A percentile compares a stretch with the other conserved stretches of the same genome.
Evolutionary conservation across 2,113 vertebrate species (phyloP).

Genomic region (Rhodinocichla rosea): DNA sequence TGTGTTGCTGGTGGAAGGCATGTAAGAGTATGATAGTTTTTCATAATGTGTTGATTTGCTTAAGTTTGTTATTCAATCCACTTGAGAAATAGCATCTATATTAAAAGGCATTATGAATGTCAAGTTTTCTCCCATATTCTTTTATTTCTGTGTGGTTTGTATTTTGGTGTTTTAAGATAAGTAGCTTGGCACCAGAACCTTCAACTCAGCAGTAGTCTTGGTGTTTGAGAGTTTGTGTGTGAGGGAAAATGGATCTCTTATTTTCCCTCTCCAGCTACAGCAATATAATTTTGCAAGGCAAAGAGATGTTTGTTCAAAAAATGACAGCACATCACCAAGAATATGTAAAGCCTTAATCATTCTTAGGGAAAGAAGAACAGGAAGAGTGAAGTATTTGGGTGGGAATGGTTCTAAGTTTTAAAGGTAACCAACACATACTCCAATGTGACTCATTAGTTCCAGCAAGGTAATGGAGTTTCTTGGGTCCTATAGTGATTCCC

Average conservation of each 20-base stretch:
- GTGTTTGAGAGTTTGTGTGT: not conserved
- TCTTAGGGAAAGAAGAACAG: not conserved
- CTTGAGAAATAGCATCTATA: not conserved
- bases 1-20: not conserved
- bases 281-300: not conserved
- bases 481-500: not conserved
- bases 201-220: not conserved
- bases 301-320: not conserved
- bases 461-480: not conserved
- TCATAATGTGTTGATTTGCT: not conserved
- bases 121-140: not conserved
- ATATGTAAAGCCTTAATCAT: not conserved
- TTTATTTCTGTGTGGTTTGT: not conserved
- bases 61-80: not conserved
- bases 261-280: not conserved
- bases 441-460: fast-evolving
- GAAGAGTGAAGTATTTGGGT: not conserved
- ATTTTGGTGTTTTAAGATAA: not conserved
- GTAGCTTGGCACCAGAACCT: not conserved
- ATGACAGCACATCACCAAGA: not conserved
- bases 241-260: not conserved
- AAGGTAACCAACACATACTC: not conserved
- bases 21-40: not conserved
- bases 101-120: not conserved
- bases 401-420: not conserved